phyloP scores from a whole-genome alignment of 2,113 vertebrate genomes.

The Sylvilagus bachmani region DNA sequence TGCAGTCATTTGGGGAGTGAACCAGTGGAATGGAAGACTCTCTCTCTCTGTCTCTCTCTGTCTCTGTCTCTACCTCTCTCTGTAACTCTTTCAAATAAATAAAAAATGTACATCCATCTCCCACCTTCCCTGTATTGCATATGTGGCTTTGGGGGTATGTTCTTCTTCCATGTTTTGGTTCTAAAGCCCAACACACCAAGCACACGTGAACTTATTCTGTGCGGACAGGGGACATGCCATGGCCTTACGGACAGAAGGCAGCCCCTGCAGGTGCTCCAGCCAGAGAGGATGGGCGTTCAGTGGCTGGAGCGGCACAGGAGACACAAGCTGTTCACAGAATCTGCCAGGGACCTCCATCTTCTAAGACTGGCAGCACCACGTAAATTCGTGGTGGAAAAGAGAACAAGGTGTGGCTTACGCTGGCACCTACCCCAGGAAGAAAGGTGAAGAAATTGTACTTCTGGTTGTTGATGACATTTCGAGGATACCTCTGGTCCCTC shows the following conservation, averaged over 20 bases:
- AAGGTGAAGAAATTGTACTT: slow-evolving; percentile 99
- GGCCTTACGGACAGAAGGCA: not conserved
- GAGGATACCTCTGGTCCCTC: slow-evolving; percentile 97
- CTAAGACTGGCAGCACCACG: fast-evolving
- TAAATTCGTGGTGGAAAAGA: fast-evolving
- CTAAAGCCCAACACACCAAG: not conserved
- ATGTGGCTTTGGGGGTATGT: not conserved
- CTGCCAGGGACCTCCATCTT: not conserved
- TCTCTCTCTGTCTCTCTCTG: no score
- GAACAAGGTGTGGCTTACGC: fast-evolving
- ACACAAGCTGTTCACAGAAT: not conserved
- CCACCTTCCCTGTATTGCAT: not conserved
- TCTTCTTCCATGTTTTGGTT: not conserved
- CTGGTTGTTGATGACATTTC: slow-evolving; percentile 99
- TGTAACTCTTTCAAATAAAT: no score
- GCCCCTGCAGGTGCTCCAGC: not conserved
- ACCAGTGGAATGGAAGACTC: no score
- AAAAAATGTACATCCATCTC: not conserved
- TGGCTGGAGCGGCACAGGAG: not conserved
- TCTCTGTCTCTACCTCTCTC: no score
- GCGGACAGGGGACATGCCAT: fast-evolving
- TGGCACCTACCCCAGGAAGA: slow-evolving; percentile 93
- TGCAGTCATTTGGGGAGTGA: no score
- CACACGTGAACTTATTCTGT: not conserved
- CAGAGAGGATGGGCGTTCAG: not conserved